Base-by-base conservation (phyloP, 2,113 vertebrate genomes). In the Lepisosteus oculatus region DNA sequence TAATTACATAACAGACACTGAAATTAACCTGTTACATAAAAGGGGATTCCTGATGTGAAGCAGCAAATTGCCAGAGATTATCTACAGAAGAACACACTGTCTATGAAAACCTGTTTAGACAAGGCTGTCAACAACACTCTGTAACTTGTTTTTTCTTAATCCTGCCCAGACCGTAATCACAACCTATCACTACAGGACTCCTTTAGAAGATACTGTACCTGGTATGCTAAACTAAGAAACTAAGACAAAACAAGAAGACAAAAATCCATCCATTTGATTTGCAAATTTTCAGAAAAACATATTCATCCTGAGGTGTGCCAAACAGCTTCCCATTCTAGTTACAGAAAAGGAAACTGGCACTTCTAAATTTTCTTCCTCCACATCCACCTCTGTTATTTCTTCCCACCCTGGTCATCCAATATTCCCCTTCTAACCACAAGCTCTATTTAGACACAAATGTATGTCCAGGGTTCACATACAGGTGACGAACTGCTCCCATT, bases 251-350 rank as follows among this genome's bases (percentile, higher is more conserved):
- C 57, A 59, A 59, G 14, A 4, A n/a, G 47, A 14, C 29, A 29
- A 29, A 29, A 6, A n/a, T 59, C 13, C 14, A 5, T 59, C 57
- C 7, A n/a, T 14, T 59, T 59, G 56, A 1, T 59, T 59, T 11
- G 56, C 29, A 29, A 1, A 29, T 29, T 29, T 14, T 59, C 57
- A 59, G 57, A 13, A n/a, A 59, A n/a, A 6, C n/a, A 4, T 59
- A n/a, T 6, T 15, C 57, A 13, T 59, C 57, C 57, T 15, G n/a
- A 59, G 14, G 57, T 13, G 57, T 41, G 62, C 62, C 29, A 29
- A n/a, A 42, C n/a, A 65, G 12, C 42, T 65, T 65, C 62, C 62
- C 4, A 2, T 65, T 65, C 42, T 9, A 65, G 62, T 65, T 65
- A 43, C 3, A 65, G 29, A 65, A 65, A 2, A 12, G 42, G 11